These are phyloP conservation scores for Lepidocyrtinus sp. DNA, from an alignment of 2,888 invertebrate species.

Conservation along the genomic window DNA sequence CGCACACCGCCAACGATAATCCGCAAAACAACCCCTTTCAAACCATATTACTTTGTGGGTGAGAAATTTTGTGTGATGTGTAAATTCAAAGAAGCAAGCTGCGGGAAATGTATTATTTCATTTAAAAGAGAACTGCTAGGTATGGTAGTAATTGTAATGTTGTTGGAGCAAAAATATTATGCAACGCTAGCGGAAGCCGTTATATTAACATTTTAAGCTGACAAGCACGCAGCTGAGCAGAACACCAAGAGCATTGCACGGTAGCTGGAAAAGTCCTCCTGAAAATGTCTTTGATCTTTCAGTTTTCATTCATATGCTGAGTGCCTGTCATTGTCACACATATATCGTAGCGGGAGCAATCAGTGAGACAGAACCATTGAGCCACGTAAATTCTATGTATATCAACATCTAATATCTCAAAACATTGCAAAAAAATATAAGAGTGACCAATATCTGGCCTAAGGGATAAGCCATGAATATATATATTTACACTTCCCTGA, in stretches of 20 bases:
- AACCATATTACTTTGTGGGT: background rate
- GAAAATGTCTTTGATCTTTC: conserved; percentile 45
- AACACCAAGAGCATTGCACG: conserved; percentile 4
- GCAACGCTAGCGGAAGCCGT: too few relatives aligned
- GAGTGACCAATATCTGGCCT: too few relatives aligned
- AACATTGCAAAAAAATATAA: too few relatives aligned
- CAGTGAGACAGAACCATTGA: background rate
- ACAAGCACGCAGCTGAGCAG: background rate
- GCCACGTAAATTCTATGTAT: too few relatives aligned
- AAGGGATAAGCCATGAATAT: too few relatives aligned
- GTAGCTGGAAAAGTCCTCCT: conserved; percentile 3
- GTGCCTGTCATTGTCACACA: conserved; percentile 52
- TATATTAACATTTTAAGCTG: too few relatives aligned
- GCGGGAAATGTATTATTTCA: conserved; percentile 5
- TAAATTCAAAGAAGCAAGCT: background rate
- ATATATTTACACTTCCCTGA: too few relatives aligned
- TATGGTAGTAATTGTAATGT: too few relatives aligned
- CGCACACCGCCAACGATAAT: background rate
- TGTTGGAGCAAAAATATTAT: too few relatives aligned
- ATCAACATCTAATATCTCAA: too few relatives aligned
- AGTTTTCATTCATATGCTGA: conserved; percentile 40
- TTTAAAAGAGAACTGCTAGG: too few relatives aligned
- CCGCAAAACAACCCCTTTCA: background rate
- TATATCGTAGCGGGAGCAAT: conserved; percentile 16
- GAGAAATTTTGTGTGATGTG: conserved; percentile 1